Conservation (phyloP, 2,888 invertebrate species). For the Amaurobius ferox region DNA sequence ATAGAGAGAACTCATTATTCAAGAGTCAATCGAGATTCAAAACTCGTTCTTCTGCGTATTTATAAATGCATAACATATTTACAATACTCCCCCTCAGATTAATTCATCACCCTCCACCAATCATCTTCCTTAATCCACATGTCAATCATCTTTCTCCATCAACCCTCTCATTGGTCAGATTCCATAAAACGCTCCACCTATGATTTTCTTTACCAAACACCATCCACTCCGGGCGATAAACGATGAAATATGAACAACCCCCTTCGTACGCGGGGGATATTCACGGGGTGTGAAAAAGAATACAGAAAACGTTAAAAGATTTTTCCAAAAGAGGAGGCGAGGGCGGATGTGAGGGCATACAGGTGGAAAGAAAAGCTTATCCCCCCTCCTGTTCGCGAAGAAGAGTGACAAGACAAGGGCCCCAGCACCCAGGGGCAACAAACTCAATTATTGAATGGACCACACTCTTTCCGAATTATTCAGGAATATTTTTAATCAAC, state of each 20-base stretch:
- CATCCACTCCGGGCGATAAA: conserved; percentile 37
- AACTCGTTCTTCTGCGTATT: background rate
- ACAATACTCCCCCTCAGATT: background rate
- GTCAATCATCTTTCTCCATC: background rate
- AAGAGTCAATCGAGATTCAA: no score
- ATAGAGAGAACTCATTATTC: no score
- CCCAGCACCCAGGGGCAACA: conserved; percentile 67
- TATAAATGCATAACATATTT: background rate
- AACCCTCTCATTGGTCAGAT: background rate
- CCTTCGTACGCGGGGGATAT: conserved; percentile 7
- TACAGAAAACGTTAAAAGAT: conserved; percentile 71
- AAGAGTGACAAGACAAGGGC: conserved; percentile 70
- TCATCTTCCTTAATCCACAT: background rate
- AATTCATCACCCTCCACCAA: background rate
- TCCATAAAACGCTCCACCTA: background rate
- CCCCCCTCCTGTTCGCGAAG: conserved; percentile 25
- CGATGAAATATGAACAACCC: conserved; percentile 55
- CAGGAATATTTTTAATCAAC: conserved; percentile 72
- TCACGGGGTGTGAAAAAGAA: conserved; percentile 71
- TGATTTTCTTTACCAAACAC: background rate
- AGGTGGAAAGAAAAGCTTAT: conserved; percentile 69
- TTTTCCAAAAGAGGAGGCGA: conserved; percentile 41
- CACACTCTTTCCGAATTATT: conserved; percentile 69
- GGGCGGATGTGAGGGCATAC: conserved; percentile 56
- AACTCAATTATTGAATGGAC: conserved; percentile 72